A percentile compares a stretch with the other conserved stretches of the same genome.
phyloP scores from a whole-genome alignment of 2,113 vertebrate genomes.

The Ceuthmochares aereus region DNA sequence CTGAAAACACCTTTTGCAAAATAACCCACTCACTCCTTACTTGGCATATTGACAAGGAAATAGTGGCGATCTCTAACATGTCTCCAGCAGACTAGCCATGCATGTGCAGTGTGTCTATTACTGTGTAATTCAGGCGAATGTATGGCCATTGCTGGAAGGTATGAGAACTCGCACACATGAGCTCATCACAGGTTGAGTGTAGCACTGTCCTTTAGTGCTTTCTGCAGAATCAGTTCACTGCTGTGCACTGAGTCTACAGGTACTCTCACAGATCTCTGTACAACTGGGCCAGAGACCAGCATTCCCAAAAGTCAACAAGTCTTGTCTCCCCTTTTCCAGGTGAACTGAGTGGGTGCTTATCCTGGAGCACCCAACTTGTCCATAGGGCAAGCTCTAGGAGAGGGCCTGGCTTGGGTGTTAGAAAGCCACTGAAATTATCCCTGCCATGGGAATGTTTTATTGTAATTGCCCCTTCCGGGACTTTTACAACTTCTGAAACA shows the following conservation, averaged over 20 bases:
- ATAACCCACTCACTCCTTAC: not conserved
- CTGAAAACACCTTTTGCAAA: not conserved
- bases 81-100: not conserved
- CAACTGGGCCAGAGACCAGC: not conserved
- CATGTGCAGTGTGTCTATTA: no score
- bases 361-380: rapidly evolving
- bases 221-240: not conserved
- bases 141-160: rapidly evolving
- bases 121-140: not conserved
- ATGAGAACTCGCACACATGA: not conserved
- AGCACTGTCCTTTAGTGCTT: not conserved
- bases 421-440: not conserved
- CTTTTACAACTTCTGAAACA: not conserved
- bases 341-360: rapidly evolving
- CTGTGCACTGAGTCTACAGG: rapidly evolving
- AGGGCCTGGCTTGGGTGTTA: not conserved
- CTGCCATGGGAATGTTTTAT: not conserved
- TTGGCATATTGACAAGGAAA: not conserved
- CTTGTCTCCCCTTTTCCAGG: not conserved
- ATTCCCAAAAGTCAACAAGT: not conserved
- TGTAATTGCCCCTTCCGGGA: not conserved
- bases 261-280: not conserved
- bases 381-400: not conserved
- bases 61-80: not conserved
- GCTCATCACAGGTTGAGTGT: rapidly evolving